A percentile compares a stretch with the other conserved stretches of the same genome.
These are phyloP conservation scores for Rhaphigaster nebulosa DNA, from an alignment of 2,888 invertebrate species.

Conservation along the genomic window DNA sequence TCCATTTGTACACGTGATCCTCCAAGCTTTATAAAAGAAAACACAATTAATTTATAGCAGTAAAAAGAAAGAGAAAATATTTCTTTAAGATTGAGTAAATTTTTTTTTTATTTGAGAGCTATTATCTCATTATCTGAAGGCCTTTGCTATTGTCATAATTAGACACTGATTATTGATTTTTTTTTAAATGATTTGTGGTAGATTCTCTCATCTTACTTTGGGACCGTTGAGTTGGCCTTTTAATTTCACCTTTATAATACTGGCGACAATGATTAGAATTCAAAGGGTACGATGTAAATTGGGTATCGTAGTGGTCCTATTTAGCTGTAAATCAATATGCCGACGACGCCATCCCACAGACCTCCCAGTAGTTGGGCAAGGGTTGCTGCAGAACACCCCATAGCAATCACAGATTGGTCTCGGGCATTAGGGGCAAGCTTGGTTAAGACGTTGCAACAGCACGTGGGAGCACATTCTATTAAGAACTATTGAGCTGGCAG, in stretches of 20 bases:
- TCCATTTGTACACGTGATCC: too few species aligned
- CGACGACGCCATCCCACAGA: background rate
- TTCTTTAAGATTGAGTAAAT: too few species aligned
- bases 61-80: too few species aligned
- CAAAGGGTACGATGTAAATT: background rate
- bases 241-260: background rate
- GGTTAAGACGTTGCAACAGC: conserved; percentile 39
- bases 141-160: too few species aligned
- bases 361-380: conserved; percentile 15
- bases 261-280: background rate
- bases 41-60: too few species aligned
- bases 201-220: too few species aligned
- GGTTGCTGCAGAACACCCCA: conserved; percentile 38
- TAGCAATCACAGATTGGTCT: conserved; percentile 46
- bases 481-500: conserved; percentile 8
- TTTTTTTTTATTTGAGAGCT: too few species aligned
- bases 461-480: conserved; percentile 49
- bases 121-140: too few species aligned
- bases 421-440: conserved; percentile 11
- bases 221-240: too few species aligned
- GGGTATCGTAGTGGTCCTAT: background rate
- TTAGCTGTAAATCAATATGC: background rate
- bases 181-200: too few species aligned
- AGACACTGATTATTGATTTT: too few species aligned
- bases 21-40: too few species aligned